Conservation (phyloP, 2,113 vertebrate genomes). For the Hippolais icterina region DNA sequence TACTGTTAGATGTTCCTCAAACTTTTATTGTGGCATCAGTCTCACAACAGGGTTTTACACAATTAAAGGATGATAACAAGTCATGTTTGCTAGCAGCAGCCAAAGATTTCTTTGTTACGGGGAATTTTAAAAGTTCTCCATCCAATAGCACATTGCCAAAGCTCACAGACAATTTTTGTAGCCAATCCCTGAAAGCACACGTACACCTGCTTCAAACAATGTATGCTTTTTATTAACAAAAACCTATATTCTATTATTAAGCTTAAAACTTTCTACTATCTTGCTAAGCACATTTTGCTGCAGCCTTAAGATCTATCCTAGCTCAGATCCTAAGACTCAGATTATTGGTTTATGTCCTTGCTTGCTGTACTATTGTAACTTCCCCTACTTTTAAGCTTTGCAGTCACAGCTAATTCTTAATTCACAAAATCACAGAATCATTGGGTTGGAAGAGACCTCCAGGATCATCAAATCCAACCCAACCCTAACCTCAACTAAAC, state of each 20-base stretch:
- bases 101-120: neutral
- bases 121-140: neutral
- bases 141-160: neutral
- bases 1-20: neutral
- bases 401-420: neutral
- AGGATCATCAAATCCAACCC: too few species aligned
- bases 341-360: neutral
- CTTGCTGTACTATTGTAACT: neutral
- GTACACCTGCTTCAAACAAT: neutral
- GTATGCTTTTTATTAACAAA: neutral
- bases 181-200: neutral
- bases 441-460: too few species aligned
- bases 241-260: neutral
- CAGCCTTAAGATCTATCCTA: neutral
- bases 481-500: too few species aligned
- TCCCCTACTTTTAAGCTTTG: neutral
- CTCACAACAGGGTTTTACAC: neutral
- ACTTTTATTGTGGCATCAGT: neutral
- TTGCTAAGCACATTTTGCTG: neutral
- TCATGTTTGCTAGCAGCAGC: neutral
- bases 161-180: neutral
- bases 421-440: too few species aligned
- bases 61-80: neutral
- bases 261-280: neutral
- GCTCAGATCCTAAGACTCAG: neutral